These are phyloP conservation scores for Danionella cerebrum DNA, from an alignment of 2,113 vertebrate genomes.

Conservation along the genomic window DNA sequence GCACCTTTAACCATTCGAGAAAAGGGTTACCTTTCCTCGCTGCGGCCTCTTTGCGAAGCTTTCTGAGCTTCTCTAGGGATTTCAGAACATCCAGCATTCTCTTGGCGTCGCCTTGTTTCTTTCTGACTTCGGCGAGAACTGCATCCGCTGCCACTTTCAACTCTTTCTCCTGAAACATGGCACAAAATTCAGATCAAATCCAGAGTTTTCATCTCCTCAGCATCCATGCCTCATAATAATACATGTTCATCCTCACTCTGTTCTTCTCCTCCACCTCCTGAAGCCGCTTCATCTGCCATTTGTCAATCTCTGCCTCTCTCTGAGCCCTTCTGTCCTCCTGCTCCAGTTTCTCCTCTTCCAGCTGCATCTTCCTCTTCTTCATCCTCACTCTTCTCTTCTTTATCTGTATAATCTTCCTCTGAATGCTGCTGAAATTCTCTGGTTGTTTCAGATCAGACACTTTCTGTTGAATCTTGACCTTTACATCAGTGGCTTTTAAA, in stretches of 20 bases:
- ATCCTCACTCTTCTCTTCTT: constrained; percentile 63
- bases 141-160: constrained; percentile 86
- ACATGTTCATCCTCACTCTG: constrained; percentile 60
- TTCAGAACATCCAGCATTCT: constrained; percentile 82
- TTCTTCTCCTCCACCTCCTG: constrained; percentile 82
- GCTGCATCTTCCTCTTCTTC: constrained; percentile 51
- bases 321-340: constrained; percentile 54
- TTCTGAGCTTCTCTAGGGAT: constrained; percentile 82
- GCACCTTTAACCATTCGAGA: no score
- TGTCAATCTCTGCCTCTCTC: constrained; percentile 73
- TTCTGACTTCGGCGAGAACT: constrained; percentile 87
- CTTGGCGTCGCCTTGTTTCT: constrained; percentile 87
- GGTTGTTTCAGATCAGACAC: constrained; percentile 54
- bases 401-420: constrained; percentile 50
- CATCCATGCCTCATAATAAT: not conserved
- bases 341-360: constrained; percentile 50
- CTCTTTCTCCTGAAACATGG: constrained; percentile 72
- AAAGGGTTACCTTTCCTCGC: constrained; percentile 75
- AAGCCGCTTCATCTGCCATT: constrained; percentile 75
- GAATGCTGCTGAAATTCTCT: constrained; percentile 42
- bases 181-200: not conserved
- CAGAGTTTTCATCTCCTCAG: no score
- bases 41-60: constrained; percentile 87
- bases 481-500: constrained; percentile 31
- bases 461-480: constrained; percentile 46